Evolutionary conservation across 1,140 invertebrate species (phyloP).

Genomic region (Orussus abietinus): DNA sequence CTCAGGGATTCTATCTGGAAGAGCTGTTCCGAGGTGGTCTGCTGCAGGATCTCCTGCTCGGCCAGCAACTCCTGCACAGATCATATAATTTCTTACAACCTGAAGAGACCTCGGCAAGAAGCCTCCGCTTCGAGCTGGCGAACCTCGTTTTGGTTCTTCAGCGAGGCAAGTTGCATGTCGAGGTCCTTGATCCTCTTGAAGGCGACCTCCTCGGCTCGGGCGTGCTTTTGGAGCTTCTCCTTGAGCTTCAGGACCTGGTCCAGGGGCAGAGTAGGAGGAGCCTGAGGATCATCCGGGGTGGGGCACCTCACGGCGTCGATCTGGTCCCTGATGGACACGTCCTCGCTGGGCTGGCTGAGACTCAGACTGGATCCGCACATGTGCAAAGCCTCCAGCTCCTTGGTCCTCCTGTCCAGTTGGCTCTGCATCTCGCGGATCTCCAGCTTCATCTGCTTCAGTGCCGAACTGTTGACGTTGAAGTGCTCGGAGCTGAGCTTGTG

Average conservation of each 20-base stretch:
- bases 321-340: constrained; percentile 69
- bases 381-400: constrained; percentile 66
- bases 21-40: constrained; percentile 74
- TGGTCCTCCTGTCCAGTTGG: constrained; percentile 63
- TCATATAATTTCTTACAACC: constrained; percentile 1
- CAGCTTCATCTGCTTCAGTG: constrained; percentile 53
- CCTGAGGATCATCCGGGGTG: constrained; percentile 46
- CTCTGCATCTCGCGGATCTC: constrained; percentile 61
- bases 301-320: constrained; percentile 47
- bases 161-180: constrained; percentile 64
- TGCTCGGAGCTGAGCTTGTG: constrained; percentile 57
- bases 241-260: constrained; percentile 60
- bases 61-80: constrained; percentile 67
- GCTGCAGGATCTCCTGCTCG: constrained; percentile 75
- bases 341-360: constrained; percentile 72
- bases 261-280: constrained; percentile 50
- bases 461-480: constrained; percentile 52
- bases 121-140: too few relatives aligned
- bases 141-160: constrained; percentile 64
- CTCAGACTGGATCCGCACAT: constrained; percentile 54
- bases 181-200: constrained; percentile 70
- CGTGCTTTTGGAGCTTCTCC: constrained; percentile 64
- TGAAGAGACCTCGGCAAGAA: too few relatives aligned
- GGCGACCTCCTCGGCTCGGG: constrained; percentile 68
- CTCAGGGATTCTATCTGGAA: constrained; percentile 74